These are phyloP conservation scores for Peromyscus leucopus DNA, from an alignment of 2,113 vertebrate genomes.

Conservation along the genomic window DNA sequence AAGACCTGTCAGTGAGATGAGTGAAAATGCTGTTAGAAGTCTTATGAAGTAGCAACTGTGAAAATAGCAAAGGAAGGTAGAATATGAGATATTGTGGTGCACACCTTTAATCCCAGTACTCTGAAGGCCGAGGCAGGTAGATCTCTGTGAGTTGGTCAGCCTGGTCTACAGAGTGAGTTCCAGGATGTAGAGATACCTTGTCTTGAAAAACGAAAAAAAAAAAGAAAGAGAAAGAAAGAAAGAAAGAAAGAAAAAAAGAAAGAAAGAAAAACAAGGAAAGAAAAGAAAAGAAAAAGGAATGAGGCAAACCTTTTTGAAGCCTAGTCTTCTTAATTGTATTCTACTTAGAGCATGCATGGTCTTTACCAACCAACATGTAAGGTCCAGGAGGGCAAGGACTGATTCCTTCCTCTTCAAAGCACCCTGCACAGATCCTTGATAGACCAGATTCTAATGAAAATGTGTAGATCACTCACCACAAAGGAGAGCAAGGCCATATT, in stretches of 20 bases:
- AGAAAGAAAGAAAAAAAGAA: background rate
- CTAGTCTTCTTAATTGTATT: background rate
- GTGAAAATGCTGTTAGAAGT: background rate
- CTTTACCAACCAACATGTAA: background rate
- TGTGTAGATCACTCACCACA: background rate
- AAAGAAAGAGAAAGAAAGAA: background rate
- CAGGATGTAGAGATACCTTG: background rate
- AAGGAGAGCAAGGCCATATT: background rate
- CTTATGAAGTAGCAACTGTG: background rate
- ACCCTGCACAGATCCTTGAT: background rate
- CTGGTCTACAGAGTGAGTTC: background rate
- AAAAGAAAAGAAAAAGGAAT: background rate
- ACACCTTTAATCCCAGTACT: background rate
- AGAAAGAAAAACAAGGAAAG: background rate
- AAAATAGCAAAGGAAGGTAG: background rate
- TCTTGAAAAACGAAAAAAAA: background rate
- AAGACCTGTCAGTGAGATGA: background rate
- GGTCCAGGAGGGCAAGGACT: background rate
- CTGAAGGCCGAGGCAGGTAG: background rate
- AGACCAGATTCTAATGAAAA: background rate
- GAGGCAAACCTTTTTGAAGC: background rate
- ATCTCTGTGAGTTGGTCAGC: background rate
- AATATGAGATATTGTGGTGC: background rate
- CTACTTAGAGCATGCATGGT: constrained; percentile 3
- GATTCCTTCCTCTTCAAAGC: background rate